Evolutionary conservation across 2,888 invertebrate genomes (phyloP), one percentile per base, ranked within the genome.

Genomic region (Melanchra persicariae): DNA sequence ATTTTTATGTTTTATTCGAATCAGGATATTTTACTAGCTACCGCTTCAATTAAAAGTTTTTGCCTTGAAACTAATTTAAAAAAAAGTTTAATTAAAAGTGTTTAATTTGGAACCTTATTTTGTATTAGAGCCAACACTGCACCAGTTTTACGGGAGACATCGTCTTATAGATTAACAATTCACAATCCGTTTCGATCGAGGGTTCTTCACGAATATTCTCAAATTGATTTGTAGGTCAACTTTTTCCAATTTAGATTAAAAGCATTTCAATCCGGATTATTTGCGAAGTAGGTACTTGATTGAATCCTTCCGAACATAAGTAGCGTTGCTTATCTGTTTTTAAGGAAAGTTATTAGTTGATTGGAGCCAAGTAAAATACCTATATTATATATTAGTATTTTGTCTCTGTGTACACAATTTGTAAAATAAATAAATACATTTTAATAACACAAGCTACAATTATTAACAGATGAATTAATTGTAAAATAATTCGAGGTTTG

Each of bases 211-310:
- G 24, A 69, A 66, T 64, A 61, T 67, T 61, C 51, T 58, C 52
- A 70, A 67, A 67, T 74, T 70, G 51, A 67, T 65, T 68, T 70
- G 43, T 49, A 61, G 57, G 52, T 59, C 63, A 71, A 51, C 54
- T 54, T 64, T 76, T 72, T 74, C 83, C 70, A 67, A 79, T 64
- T 78, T 70, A 67, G 49, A 79, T 79, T 74, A 68, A 79, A 78
- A 83, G 69, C 61, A 63, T 73, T 80, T 62, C 55, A 79, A 79
- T 77, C 66, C 24, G 66, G 65, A 79, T 83, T 79, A 77, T 79
- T 70, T 66, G 70, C 24, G 24, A 73, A 66, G 49, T 64, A 71
- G 30, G 17, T 55, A 65, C 70, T 77, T 79, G 59, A 75, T 82
- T 67, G 60, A 84, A 84, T 68, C 77, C 70, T 55, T 80, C 57